These are phyloP conservation scores for Leptothorax acervorum DNA, from an alignment of 2,888 invertebrate species.

Conservation along the genomic window DNA sequence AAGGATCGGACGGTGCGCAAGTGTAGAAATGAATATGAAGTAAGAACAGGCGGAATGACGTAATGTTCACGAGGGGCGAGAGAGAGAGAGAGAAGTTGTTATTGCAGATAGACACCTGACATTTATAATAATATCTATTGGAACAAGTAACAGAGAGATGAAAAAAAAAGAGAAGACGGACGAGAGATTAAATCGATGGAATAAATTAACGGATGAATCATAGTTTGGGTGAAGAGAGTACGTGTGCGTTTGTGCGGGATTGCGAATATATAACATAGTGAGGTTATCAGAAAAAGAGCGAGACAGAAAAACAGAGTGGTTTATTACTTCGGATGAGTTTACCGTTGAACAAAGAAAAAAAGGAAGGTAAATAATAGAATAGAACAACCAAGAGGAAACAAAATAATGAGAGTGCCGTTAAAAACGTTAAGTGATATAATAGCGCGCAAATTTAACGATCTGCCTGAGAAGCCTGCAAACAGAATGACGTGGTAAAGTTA, in stretches of 20 bases:
- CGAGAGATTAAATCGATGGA: neutral
- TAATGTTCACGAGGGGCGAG: neutral
- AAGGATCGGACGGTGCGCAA: neutral
- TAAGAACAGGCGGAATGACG: neutral
- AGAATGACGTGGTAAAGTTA: slow-evolving; percentile 25
- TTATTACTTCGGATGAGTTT: neutral
- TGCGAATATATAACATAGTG: neutral
- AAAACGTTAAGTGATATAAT: neutral
- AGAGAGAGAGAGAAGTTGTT: neutral
- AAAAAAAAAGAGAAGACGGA: neutral
- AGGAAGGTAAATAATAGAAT: too few species aligned
- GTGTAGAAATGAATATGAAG: neutral
- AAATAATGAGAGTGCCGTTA: neutral
- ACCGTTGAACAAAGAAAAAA: neutral
- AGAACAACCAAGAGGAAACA: too few species aligned
- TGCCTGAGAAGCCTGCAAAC: neutral
- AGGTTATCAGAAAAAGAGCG: slow-evolving; percentile 7
- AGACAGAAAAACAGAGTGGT: neutral
- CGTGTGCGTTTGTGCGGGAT: neutral
- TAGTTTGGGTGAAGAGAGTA: neutral
- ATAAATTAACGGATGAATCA: neutral
- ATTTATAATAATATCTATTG: neutral
- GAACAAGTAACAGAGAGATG: too few species aligned
- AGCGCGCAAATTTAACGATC: neutral
- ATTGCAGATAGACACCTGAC: neutral